Base-by-base conservation (phyloP, 2,113 vertebrate species). In the Sterrhoptilus dennistouni region DNA sequence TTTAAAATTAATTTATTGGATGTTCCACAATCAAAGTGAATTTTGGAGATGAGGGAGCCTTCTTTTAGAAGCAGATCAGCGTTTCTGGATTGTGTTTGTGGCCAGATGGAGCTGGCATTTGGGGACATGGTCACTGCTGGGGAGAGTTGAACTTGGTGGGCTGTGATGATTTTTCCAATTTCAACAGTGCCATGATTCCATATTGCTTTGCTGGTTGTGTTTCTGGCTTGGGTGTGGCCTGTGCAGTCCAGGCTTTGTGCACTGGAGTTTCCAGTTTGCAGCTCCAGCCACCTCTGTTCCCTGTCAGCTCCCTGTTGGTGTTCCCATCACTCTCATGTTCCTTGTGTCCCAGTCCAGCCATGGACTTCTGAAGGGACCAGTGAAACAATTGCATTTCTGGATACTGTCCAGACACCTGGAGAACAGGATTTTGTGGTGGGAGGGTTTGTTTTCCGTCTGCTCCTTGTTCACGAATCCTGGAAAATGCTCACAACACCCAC, bases 131-230 rank as follows among this genome's bases (percentile, higher is more conserved):
- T 6, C 40, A 17, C n/a, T 35, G 63, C 63, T 45, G 40, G 71
- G 29, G 17, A 49, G 1, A 3, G 12, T 12, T 35, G 38, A 25
- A 3, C 18, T 57, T 0, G 1, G 3, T 25, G 83, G n/a, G 5
- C 38, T 50, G 17, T 20, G 53, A 28, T 33, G 38, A 35, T 27
- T 60, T 60, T 65, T 42, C 65, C 72, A 49, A 0, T 29, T 16
- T 28, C 21, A 49, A 0, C 2, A 4, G 6, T 63, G 56, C 33
- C 36, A 6, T 23, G 11, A 23, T 47, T 31, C 59, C 31, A 0
- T 2, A 1, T 24, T 0, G 0, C 63, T 53, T 25, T 44, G 49
- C 33, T 83, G 31, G 7, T 6, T 9, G 23, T 21, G 12, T 31
- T 50, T 18, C 4, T 40, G 12, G 3, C 29, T 17, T 8, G 23